phyloP scores from a whole-genome alignment of 2,888 invertebrate genomes.

The Blastobasis lacticolella region DNA sequence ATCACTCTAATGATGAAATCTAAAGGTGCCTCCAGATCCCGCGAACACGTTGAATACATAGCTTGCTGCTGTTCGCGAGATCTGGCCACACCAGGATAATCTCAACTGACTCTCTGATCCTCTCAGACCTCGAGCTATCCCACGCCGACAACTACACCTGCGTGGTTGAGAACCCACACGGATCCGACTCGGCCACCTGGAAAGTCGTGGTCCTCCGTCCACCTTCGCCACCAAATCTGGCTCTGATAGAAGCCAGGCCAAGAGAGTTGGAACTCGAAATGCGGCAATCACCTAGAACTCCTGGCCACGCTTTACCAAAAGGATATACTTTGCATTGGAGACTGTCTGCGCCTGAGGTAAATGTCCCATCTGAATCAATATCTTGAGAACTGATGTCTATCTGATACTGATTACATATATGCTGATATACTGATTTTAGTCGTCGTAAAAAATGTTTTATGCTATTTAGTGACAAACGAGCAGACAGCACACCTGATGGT shows the following conservation, averaged over 20 bases:
- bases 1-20: neutral
- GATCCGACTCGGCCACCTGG: conserved; percentile 88
- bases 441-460: too few species aligned
- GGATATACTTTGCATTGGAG: conserved; percentile 81
- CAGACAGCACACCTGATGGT: too few species aligned
- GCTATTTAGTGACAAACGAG: too few species aligned
- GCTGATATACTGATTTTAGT: too few species aligned
- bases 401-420: too few species aligned
- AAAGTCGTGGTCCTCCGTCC: conserved; percentile 84
- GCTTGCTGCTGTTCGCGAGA: too few species aligned
- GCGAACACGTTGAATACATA: too few species aligned
- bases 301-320: conserved; percentile 62
- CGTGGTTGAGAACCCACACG: conserved; percentile 86
- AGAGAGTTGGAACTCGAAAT: conserved; percentile 59
- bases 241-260: conserved; percentile 65
- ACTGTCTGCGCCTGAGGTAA: conserved; percentile 81
- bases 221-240: conserved; percentile 80
- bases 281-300: conserved; percentile 44
- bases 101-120: neutral
- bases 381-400: neutral
- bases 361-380: conserved; percentile 22
- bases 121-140: conserved; percentile 77
- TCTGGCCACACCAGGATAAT: neutral
- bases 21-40: neutral
- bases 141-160: conserved; percentile 88